phyloP scores from a whole-genome alignment of 2,797 vertebrate genomes.

The Telmatherina bonti region DNA sequence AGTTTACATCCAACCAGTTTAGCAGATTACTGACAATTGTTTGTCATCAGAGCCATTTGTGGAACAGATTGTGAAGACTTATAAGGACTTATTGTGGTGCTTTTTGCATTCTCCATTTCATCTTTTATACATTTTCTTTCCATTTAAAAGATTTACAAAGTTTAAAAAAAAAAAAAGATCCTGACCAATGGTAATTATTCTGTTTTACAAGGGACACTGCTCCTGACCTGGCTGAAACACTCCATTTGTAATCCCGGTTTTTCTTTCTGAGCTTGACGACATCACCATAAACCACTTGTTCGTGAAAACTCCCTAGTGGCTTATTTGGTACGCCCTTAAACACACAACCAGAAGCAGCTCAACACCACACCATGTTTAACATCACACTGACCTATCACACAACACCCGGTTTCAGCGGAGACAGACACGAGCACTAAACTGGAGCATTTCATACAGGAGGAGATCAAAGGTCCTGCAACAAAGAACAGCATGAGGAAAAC shows the following conservation, averaged over 20 bases:
- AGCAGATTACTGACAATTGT: not conserved
- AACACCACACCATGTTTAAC: not conserved
- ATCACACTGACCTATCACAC: not conserved
- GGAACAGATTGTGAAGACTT: not conserved
- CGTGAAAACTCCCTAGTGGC: not conserved
- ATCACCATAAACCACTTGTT: not conserved
- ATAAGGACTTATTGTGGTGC: not conserved
- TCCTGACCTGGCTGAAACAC: not conserved
- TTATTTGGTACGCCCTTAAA: not conserved
- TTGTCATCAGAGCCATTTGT: not conserved
- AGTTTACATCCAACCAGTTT: not conserved
- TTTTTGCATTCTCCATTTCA: not conserved
- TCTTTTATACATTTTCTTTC: not conserved
- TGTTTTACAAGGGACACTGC: not conserved
- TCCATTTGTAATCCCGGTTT: not conserved
- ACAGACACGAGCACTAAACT: not conserved
- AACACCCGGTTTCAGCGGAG: not conserved
- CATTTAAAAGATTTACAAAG: not conserved
- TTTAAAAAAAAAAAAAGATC: not conserved
- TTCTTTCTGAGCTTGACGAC: not conserved
- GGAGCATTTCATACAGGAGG: not conserved
- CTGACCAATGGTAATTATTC: not conserved
- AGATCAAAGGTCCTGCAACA: not conserved
- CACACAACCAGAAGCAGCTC: not conserved
- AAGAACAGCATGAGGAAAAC: too few relatives aligned